phyloP scores from a whole-genome alignment of 2,113 vertebrate genomes.

The Phyllostomus discolor region DNA sequence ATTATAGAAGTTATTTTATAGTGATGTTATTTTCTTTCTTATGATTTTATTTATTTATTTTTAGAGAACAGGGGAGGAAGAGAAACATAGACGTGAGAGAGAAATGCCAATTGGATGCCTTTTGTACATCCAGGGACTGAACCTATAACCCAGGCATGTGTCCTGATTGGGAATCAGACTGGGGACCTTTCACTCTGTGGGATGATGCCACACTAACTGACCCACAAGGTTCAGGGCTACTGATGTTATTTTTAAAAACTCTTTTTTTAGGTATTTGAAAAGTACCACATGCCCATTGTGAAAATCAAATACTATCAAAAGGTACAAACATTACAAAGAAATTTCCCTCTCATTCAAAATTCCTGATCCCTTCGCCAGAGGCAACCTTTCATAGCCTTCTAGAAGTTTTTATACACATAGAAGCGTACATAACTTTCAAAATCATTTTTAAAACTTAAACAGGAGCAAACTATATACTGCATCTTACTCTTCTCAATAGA shows the following conservation, averaged over 20 bases:
- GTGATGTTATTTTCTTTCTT: background rate
- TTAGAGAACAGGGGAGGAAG: too few species aligned
- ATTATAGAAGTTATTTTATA: background rate
- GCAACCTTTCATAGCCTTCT: background rate
- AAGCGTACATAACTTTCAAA: background rate
- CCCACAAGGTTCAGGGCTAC: background rate
- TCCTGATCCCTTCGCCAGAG: background rate
- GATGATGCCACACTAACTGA: too few species aligned
- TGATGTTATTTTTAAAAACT: background rate
- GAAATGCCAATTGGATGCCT: too few species aligned
- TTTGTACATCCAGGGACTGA: too few species aligned
- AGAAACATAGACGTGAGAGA: too few species aligned
- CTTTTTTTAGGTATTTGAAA: background rate
- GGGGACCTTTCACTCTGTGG: too few species aligned
- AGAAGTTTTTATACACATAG: background rate
- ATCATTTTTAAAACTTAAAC: background rate
- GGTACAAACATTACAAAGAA: constrained; percentile 26
- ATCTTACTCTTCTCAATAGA: background rate
- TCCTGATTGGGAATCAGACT: too few species aligned
- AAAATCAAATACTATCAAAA: constrained; percentile 23
- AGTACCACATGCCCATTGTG: background rate
- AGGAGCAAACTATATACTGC: background rate
- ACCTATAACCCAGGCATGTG: too few species aligned
- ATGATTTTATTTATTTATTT: too few species aligned
- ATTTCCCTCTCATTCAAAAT: background rate